These are phyloP conservation scores for Gila robusta DNA, from an alignment of 2,797 vertebrate genomes.

Conservation along the genomic window DNA sequence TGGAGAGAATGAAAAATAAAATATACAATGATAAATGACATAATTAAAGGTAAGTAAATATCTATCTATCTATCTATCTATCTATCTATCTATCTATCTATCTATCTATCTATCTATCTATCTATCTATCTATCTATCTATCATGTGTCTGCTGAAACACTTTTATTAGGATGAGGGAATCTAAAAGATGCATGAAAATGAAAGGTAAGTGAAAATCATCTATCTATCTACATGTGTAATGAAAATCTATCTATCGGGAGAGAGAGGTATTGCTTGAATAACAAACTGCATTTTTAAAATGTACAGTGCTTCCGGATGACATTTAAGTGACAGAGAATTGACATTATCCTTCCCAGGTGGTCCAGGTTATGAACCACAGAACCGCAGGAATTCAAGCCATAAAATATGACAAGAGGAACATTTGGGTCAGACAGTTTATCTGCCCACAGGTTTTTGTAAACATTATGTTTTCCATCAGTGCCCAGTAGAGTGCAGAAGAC, in stretches of 20 bases:
- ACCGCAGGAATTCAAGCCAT: slow-evolving; percentile 21
- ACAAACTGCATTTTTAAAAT: slow-evolving; percentile 9
- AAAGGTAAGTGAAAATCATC: not conserved
- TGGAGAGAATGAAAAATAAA: not conserved
- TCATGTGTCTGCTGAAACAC: not conserved
- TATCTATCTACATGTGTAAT: not conserved
- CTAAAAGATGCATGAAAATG: not conserved
- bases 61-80: not conserved
- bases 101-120: no score
- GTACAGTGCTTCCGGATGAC: slow-evolving; percentile 23
- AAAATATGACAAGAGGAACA: slow-evolving; percentile 29
- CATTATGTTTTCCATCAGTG: slow-evolving; percentile 34
- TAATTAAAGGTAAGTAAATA: not conserved
- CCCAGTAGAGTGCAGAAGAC: not conserved
- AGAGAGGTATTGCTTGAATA: not conserved
- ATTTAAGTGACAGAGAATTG: slow-evolving; percentile 45
- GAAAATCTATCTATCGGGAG: not conserved
- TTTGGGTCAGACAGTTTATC: slow-evolving; percentile 35
- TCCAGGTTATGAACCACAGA: slow-evolving; percentile 26
- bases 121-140: no score
- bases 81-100: not conserved
- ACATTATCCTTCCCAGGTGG: slow-evolving; percentile 28
- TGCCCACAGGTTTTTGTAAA: slow-evolving; percentile 13
- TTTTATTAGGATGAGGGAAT: not conserved
- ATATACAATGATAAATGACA: not conserved